Evolutionary conservation across 1,140 invertebrate genomes (phyloP).

Genomic region (Drosophila littoralis): DNA sequence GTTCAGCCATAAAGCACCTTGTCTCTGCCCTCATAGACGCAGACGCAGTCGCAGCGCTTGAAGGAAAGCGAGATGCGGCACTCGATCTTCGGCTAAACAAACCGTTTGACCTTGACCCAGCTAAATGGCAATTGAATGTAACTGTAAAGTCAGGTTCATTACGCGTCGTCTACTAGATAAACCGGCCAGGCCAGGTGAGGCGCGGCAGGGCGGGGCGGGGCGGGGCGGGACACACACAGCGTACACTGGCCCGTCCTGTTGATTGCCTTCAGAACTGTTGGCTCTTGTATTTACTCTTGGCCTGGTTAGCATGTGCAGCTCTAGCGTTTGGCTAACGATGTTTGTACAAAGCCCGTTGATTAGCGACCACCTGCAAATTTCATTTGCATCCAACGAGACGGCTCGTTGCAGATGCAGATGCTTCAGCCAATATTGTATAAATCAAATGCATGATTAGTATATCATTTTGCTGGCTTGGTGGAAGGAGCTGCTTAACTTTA

Average conservation of each 20-base stretch:
- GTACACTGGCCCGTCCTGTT: neutral
- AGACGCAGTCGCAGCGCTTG: neutral
- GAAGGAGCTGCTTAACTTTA: too few relatives aligned
- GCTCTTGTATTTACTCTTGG: constrained; percentile 43
- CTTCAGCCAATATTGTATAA: neutral
- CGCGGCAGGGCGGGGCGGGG: constrained; percentile 16
- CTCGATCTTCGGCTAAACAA: constrained; percentile 29
- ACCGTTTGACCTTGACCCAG: constrained; percentile 71
- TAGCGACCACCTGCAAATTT: constrained; percentile 76
- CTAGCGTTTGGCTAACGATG: constrained; percentile 49
- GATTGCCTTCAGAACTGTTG: constrained; percentile 50
- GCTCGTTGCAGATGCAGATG: constrained; percentile 35
- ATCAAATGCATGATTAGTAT: constrained; percentile 6
- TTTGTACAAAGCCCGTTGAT: constrained; percentile 65
- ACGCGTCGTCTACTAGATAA: constrained; percentile 33
- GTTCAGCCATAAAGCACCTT: constrained; percentile 20
- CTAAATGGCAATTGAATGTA: constrained; percentile 42
- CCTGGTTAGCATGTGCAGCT: constrained; percentile 66
- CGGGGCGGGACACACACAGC: neutral
- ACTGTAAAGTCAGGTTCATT: constrained; percentile 68
- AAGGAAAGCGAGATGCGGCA: constrained; percentile 34
- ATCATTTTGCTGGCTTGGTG: neutral
- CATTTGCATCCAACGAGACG: constrained; percentile 49
- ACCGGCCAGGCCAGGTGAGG: constrained; percentile 10
- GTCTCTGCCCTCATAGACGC: constrained; percentile 20